Percentiles rank a stretch among this genome's conserved stretches.
These are phyloP conservation scores for Trachelus tabidus DNA, from an alignment of 2,888 invertebrate species.

Conservation along the genomic window DNA sequence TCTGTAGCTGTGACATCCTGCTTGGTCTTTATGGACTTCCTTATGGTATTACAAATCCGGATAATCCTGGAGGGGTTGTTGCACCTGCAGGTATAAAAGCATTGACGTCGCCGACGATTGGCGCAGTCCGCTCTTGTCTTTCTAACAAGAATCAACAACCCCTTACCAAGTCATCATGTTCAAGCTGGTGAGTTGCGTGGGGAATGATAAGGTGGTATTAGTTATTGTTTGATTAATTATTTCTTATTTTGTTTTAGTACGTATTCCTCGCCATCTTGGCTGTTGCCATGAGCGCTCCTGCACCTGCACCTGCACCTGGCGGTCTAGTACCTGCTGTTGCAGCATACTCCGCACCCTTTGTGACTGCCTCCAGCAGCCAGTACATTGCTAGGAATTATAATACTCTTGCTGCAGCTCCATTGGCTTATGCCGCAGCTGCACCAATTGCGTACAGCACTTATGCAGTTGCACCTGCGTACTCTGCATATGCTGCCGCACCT, in stretches of 20 bases:
- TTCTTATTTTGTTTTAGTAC: constrained; percentile 55
- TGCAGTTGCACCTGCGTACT: constrained; percentile 44
- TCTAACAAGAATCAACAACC: constrained; percentile 24
- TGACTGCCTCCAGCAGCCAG: constrained; percentile 73
- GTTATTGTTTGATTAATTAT: neutral
- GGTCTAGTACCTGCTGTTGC: constrained; percentile 38
- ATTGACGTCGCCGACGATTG: constrained; percentile 20
- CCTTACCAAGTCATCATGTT: constrained; percentile 60
- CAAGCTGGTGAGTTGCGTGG: constrained; percentile 65
- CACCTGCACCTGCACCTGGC: constrained; percentile 50
- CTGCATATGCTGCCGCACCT: constrained; percentile 24
- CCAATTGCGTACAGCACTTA: constrained; percentile 46
- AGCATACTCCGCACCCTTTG: constrained; percentile 63
- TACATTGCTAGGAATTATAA: constrained; percentile 72
- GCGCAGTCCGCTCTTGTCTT: constrained; percentile 31
- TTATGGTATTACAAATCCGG: neutral
- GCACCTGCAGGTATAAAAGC: constrained; percentile 41
- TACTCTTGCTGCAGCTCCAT: constrained; percentile 67
- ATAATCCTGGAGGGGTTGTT: constrained; percentile 40
- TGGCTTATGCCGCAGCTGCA: constrained; percentile 58
- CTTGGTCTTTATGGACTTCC: neutral
- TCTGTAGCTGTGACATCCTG: neutral
- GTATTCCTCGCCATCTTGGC: constrained; percentile 70
- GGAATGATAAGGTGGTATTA: neutral
- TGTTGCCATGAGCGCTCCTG: constrained; percentile 67